Conservation (phyloP, 2,113 vertebrate species). For the Euleptes europaea region DNA sequence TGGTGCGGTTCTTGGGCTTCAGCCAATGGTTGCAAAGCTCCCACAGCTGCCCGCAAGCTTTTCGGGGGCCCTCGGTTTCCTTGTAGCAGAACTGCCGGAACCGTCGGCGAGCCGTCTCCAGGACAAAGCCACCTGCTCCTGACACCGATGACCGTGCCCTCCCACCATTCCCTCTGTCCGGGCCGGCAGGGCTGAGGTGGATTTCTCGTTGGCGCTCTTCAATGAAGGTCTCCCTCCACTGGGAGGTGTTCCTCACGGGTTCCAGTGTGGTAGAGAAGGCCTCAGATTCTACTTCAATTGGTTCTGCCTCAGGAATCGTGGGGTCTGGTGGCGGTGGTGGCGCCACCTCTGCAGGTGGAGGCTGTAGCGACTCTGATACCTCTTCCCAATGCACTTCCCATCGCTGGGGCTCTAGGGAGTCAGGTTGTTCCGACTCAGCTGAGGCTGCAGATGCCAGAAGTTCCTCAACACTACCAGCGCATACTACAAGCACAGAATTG, state of each 20-base stretch:
- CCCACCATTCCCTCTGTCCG: neutral
- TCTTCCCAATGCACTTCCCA: constrained; percentile 14
- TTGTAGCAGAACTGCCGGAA: constrained; percentile 34
- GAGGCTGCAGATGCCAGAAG: constrained; percentile 3
- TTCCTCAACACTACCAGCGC: constrained; percentile 21
- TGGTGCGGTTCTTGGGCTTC: constrained; percentile 26
- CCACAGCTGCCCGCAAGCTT: constrained; percentile 20
- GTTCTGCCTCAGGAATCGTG: neutral
- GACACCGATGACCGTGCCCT: neutral
- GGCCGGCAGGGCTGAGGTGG: neutral
- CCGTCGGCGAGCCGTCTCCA: constrained; percentile 8
- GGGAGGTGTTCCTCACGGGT: neutral
- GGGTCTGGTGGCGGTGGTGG: neutral
- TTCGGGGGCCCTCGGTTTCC: neutral
- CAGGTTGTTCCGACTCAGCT: neutral
- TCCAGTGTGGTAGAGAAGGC: neutral
- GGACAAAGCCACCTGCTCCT: neutral
- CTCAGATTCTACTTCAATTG: neutral
- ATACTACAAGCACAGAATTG: constrained; percentile 8
- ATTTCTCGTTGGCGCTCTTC: neutral
- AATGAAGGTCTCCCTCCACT: neutral
- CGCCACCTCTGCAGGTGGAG: neutral
- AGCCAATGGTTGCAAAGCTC: constrained; percentile 31
- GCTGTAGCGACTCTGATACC: neutral
- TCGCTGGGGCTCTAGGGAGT: neutral